Evolutionary conservation across 2,797 vertebrate genomes (phyloP), one percentile per base, ranked within the genome.

Genomic region (Eulemur albifrons): DNA sequence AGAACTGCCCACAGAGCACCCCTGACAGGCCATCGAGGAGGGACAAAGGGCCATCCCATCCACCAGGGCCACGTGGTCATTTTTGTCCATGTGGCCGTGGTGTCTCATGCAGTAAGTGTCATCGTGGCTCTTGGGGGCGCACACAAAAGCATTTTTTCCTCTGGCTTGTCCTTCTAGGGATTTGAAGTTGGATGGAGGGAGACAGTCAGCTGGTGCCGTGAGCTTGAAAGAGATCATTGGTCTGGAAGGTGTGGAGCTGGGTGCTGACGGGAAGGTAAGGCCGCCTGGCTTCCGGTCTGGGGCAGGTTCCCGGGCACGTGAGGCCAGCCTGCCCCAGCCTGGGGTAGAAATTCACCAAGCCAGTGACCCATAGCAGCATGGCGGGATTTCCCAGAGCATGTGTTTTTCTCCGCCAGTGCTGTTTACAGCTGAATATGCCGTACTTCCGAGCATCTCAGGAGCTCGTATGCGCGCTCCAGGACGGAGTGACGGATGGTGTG

Each of bases 251-350:
- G 99, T 99, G 97, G 99, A 99, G 98, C 98, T 99, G 1, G 99
- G 99, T 91, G 99, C 99, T 0, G 99, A 99, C 1, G 99, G 99
- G 97, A 99, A 99, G 99, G 99, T 99, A 98, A 99, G 99, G 72
- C 93, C 93, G 5, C 73, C 95, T 89, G 82, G 25, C 52, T n/a
- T 59, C 80, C 4, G 2, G 11, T 7, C 5, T 2, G 54, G 43
- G 90, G 35, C 82, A 30, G 30, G 11, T 5, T 76, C 20, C 81
- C 5, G 3, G 52, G 35, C 4, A 0, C 0, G 0, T 9, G 25
- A 32, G 1, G 0, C 27, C 52, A 27, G 77, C 35, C 25, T 0
- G 2, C 48, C 57, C 45, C 20, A 3, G 2, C 17, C 25, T 32
- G 7, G 14, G 17, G 5, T 6, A 3, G 85, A 92, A 38, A 15